Evolutionary conservation across 2,113 vertebrate genomes (phyloP).

Genomic region (Anguilla japonica): DNA sequence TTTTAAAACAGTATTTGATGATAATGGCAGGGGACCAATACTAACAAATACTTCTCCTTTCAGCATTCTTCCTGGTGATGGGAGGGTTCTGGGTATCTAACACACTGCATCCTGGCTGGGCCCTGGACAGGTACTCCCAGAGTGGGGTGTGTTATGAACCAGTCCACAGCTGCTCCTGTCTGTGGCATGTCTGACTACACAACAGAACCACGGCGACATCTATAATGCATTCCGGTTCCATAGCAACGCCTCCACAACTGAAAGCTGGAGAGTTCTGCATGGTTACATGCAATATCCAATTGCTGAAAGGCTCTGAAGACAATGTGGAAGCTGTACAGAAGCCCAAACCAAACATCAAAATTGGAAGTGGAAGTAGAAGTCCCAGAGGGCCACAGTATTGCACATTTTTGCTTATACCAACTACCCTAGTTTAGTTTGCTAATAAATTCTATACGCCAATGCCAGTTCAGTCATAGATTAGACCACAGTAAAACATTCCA

Average conservation of each 20-base stretch:
- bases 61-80: conserved; percentile 64
- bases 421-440: no score
- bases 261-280: neutral
- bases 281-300: neutral
- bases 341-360: neutral
- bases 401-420: no score
- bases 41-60: conserved; percentile 34
- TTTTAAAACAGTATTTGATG: neutral
- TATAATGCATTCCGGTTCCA: conserved; percentile 64
- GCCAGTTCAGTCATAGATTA: no score
- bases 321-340: neutral
- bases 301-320: neutral
- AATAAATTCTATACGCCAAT: no score
- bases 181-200: conserved; percentile 22
- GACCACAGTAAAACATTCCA: no score
- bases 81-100: conserved; percentile 65
- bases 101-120: conserved; percentile 31
- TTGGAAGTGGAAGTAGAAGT: no score
- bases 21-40: conserved; percentile 21
- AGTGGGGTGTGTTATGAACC: conserved; percentile 36
- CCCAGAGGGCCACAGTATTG: no score
- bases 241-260: conserved; percentile 22
- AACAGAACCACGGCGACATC: conserved; percentile 37
- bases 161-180: conserved; percentile 42
- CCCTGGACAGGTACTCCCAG: neutral